Evolutionary conservation across 2,888 invertebrate genomes (phyloP).

Genomic region (Diogma glabrata): DNA sequence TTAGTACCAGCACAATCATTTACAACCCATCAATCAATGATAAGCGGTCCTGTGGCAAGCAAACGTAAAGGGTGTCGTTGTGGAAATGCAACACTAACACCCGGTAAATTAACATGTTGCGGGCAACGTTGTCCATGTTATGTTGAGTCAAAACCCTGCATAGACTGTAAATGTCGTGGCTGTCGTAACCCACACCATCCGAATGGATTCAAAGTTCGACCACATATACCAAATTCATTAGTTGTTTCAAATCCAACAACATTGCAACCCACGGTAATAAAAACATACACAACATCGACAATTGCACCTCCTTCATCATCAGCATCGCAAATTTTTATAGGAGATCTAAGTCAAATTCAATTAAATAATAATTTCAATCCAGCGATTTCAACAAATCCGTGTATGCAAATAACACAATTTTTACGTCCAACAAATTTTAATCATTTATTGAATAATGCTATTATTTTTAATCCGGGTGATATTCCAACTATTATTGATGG

Average conservation of each 20-base stretch:
- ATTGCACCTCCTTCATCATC: conserved; percentile 22
- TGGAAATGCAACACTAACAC: conserved; percentile 79
- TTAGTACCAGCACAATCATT: not conserved
- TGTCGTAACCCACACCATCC: conserved; percentile 84
- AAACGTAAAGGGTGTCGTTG: conserved; percentile 75
- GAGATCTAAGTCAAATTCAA: conserved; percentile 5
- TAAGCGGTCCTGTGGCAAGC: too few species aligned
- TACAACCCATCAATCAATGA: conserved; percentile 1
- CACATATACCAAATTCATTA: not conserved
- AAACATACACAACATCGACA: conserved; percentile 15
- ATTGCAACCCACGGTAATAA: not conserved
- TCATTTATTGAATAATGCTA: conserved; percentile 2
- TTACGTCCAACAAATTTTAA: conserved; percentile 1
- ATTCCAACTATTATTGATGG: conserved; percentile 2
- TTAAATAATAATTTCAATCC: not conserved
- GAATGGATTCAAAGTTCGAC: conserved; percentile 62
- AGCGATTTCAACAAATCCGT: not conserved
- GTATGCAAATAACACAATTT: conserved; percentile 1
- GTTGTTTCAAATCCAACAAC: not conserved
- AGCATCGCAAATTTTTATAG: conserved; percentile 1
- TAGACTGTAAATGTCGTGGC: conserved; percentile 83
- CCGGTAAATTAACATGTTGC: conserved; percentile 84
- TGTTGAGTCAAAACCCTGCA: conserved; percentile 78
- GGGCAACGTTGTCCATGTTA: conserved; percentile 92
- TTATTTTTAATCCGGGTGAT: conserved; percentile 5